phyloP scores from a whole-genome alignment of 2,113 vertebrate genomes.

The Nycticryphes semicollaris region DNA sequence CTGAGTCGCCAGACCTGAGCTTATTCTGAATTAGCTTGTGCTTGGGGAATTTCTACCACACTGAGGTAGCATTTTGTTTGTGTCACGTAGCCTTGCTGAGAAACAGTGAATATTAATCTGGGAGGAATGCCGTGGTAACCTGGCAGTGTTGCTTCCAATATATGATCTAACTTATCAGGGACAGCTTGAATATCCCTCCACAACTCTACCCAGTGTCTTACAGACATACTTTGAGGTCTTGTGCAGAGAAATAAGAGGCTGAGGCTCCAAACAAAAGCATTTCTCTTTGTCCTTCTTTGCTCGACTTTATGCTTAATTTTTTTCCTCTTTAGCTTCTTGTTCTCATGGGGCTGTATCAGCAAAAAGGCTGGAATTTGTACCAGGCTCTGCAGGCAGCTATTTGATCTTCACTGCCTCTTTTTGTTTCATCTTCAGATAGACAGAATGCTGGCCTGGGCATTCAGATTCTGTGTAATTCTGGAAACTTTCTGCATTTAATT shows the following conservation, averaged over 20 bases:
- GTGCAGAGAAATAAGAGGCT: neutral
- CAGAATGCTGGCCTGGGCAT: neutral
- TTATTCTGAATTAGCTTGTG: accelerated
- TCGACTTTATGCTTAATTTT: neutral
- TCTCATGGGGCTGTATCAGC: neutral
- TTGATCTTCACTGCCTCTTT: neutral
- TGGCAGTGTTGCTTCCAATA: neutral
- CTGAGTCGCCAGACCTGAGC: neutral
- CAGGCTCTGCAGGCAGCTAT: neutral
- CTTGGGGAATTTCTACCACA: neutral
- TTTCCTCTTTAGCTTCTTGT: neutral
- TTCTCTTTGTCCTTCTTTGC: neutral
- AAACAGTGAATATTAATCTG: neutral
- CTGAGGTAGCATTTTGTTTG: neutral
- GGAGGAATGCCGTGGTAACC: neutral
- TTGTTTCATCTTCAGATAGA: neutral
- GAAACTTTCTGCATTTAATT: neutral
- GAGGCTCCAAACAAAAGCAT: neutral
- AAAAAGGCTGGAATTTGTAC: neutral
- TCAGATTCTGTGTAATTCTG: neutral
- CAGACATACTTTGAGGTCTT: neutral
- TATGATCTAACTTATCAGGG: neutral
- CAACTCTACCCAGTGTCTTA: neutral
- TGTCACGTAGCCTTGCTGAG: neutral
- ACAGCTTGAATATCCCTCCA: neutral